Conservation (phyloP, 2,113 vertebrate genomes). For the Erinaceus europaeus region DNA sequence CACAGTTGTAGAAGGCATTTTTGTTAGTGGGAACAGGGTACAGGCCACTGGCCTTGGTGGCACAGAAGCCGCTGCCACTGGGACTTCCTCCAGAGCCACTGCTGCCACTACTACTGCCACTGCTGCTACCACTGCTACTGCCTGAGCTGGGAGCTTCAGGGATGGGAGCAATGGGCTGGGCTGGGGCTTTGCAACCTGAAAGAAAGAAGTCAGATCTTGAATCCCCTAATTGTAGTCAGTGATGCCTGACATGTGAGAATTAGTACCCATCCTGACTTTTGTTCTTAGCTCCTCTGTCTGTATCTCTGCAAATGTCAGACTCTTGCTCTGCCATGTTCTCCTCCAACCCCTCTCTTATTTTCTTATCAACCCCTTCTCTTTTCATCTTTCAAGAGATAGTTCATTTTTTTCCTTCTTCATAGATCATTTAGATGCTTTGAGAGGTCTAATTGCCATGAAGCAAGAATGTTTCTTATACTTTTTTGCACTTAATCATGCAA, state of each 20-base stretch:
- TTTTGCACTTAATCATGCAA: neutral
- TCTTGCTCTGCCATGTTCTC: accelerated
- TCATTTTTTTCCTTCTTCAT: neutral
- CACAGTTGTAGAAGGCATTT: slow-evolving; percentile 81
- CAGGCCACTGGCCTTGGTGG: slow-evolving; percentile 77
- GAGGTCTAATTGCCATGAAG: neutral
- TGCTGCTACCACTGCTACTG: slow-evolving; percentile 53
- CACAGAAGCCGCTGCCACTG: slow-evolving; percentile 77
- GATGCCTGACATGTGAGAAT: neutral
- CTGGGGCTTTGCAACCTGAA: slow-evolving; percentile 71
- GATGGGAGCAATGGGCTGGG: slow-evolving; percentile 65
- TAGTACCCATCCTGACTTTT: neutral
- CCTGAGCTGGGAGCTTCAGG: slow-evolving; percentile 55
- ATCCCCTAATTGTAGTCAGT: neutral
- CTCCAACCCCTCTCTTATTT: neutral
- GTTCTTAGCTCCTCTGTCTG: neutral
- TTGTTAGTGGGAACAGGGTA: slow-evolving; percentile 74
- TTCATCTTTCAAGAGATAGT: neutral
- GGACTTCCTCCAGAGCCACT: slow-evolving; percentile 39
- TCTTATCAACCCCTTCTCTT: neutral
- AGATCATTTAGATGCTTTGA: neutral
- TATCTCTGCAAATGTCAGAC: neutral
- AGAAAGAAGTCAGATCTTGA: neutral
- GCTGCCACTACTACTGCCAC: slow-evolving; percentile 20
- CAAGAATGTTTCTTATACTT: neutral